Conservation (phyloP, 2,113 vertebrate species). For the Maccullochella peelii region DNA sequence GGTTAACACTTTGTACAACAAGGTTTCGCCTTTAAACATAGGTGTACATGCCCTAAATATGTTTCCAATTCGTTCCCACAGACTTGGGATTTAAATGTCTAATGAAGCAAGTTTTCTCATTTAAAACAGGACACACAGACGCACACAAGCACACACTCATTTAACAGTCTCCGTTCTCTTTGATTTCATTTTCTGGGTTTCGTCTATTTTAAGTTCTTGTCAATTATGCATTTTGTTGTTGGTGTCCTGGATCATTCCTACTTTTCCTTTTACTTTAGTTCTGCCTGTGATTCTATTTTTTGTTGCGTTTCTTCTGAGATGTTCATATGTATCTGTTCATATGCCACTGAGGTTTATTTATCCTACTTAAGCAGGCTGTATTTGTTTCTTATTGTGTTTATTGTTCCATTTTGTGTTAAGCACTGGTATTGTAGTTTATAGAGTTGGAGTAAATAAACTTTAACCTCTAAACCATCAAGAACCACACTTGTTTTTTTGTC, state of each 20-base stretch:
- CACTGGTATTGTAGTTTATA: neutral
- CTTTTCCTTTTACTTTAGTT: conserved; percentile 39
- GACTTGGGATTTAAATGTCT: conserved; percentile 30
- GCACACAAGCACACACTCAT: neutral
- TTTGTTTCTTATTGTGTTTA: conserved; percentile 43
- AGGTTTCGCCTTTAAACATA: neutral
- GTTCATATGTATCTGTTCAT: too few species aligned
- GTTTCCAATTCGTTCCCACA: neutral
- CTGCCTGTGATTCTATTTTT: conserved; percentile 29
- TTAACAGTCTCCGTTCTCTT: conserved; percentile 41
- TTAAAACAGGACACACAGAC: conserved; percentile 17
- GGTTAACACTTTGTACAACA: conserved; percentile 18
- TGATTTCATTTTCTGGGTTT: conserved; percentile 72
- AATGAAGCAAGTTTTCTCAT: conserved; percentile 32
- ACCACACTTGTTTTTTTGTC: neutral
- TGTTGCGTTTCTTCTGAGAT: conserved; percentile 17
- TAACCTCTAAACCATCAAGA: neutral
- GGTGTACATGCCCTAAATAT: neutral
- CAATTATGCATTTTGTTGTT: conserved; percentile 74
- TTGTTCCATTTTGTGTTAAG: conserved; percentile 8
- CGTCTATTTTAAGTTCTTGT: conserved; percentile 74
- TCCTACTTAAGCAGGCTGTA: conserved; percentile 21
- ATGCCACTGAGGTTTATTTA: conserved; percentile 12
- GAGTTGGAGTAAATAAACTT: neutral
- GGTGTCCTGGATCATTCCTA: conserved; percentile 46